phyloP scores from a whole-genome alignment of 2,888 invertebrate genomes.

The Plusia festucae region DNA sequence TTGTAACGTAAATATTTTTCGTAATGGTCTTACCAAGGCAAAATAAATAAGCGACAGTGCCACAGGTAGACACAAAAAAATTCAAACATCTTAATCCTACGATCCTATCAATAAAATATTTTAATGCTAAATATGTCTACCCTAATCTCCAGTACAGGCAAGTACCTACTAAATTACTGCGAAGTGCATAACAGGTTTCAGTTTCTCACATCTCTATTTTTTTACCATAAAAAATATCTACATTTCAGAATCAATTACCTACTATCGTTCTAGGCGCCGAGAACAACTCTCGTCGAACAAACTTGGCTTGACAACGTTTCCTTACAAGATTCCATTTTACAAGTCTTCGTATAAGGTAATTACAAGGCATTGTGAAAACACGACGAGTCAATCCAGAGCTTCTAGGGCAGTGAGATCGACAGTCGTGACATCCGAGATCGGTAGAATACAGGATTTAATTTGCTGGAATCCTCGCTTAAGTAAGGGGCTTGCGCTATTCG shows the following conservation, averaged over 20 bases:
- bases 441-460: conserved; percentile 32
- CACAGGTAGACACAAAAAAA: no score
- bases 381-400: conserved; percentile 43
- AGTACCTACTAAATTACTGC: conserved; percentile 20
- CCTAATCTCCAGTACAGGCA: neutral
- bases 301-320: conserved; percentile 30
- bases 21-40: no score
- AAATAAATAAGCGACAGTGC: no score
- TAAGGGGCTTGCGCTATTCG: conserved; percentile 10
- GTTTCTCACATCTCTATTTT: conserved; percentile 20
- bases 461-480: conserved; percentile 31
- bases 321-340: conserved; percentile 27
- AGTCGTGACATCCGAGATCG: conserved; percentile 38
- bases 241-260: conserved; percentile 35
- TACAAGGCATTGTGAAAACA: conserved; percentile 41
- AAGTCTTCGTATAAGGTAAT: conserved; percentile 40
- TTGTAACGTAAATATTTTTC: no score
- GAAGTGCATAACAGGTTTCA: conserved; percentile 25
- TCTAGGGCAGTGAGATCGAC: conserved; percentile 18
- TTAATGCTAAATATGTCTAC: conserved; percentile 14
- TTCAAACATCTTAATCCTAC: no score
- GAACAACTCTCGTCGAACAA: conserved; percentile 17
- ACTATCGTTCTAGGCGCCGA: conserved; percentile 23
- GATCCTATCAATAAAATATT: conserved; percentile 20
- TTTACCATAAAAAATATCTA: conserved; percentile 15